phyloP scores from a whole-genome alignment of 1,140 invertebrate genomes.

The Zaprionus vittiger region DNA sequence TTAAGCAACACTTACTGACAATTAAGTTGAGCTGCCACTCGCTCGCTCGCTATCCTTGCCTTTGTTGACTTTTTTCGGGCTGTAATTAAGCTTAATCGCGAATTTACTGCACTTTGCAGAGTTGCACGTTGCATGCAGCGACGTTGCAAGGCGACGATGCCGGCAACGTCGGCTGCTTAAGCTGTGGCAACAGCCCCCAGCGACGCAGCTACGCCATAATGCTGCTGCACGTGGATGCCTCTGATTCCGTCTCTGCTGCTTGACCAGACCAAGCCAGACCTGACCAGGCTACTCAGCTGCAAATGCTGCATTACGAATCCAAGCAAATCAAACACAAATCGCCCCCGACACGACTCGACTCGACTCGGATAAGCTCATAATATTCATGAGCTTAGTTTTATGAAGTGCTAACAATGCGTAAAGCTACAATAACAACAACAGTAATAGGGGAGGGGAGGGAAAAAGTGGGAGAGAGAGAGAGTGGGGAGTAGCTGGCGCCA shows the following conservation, averaged over 20 bases:
- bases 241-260: conserved; percentile 8
- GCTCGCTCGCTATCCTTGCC: conserved; percentile 19
- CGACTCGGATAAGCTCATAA: conserved; percentile 62
- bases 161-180: conserved; percentile 36
- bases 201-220: conserved; percentile 8
- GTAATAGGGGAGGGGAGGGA: background rate
- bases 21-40: conserved; percentile 55
- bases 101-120: conserved; percentile 59
- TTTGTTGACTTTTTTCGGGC: conserved; percentile 79
- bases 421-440: conserved; percentile 60
- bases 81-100: conserved; percentile 79
- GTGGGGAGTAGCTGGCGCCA: conserved; percentile 8
- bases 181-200: conserved; percentile 72
- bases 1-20: conserved; percentile 82
- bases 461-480: background rate
- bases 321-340: conserved; percentile 36
- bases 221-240: conserved; percentile 6
- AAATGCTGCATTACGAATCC: conserved; percentile 53
- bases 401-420: conserved; percentile 81
- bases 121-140: conserved; percentile 21
- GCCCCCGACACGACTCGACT: background rate
- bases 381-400: conserved; percentile 81
- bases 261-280: conserved; percentile 19
- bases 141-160: background rate
- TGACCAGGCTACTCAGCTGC: background rate